Base-by-base conservation (phyloP, 2,113 vertebrate species). In the Nesoenas mayeri region DNA sequence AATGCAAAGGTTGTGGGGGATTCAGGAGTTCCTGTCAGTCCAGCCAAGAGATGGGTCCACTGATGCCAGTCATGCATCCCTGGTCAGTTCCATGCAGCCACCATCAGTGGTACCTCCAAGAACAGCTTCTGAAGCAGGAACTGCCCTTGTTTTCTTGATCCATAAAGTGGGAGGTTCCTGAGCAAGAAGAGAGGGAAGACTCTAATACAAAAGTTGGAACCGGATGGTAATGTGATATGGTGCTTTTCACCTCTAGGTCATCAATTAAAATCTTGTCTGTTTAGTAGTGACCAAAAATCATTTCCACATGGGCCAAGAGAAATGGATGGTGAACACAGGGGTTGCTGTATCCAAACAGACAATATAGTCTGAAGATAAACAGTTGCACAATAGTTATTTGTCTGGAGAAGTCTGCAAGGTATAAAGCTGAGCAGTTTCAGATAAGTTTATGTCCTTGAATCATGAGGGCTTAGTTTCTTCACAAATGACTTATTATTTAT, bases 241-340 rank as follows among this genome's bases (percentile, higher is more conserved):
- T 56, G 78, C 72, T 82, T 97, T 96, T 91, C 80, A 93, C 91
- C 89, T 95, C 73, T 90, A 65, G 89, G 79, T 96, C 92, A 90
- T 92, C 72, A 89, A 88, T 94, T 90, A 54, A 91, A 93, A 81
- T 90, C 69, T 29, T 53, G 54, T 58, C 67, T 66, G 24, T 72
- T 92, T 50, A 71, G 70, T 62, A 82, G 75, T 90, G 86, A 75
- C 81, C 65, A 85, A 58, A 97, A 97, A 97, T 96, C 57, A 89
- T 93, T 97, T 95, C 93, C 93, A 89, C 87, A 62, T 95, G 94
- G 87, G 32, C 85, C 65, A 58, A n/a, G 81, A 91, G 40, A 91
- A 91, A n/a, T 12, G 36, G 26, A 6, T 6, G 42, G 50, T 78
- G 88, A 89, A 78, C 77, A 86, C 64, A 93, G 48, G 42, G 51